phyloP scores from a whole-genome alignment of 92 coral and sea anemone genomes.

The Epizoanthus fatuus region DNA sequence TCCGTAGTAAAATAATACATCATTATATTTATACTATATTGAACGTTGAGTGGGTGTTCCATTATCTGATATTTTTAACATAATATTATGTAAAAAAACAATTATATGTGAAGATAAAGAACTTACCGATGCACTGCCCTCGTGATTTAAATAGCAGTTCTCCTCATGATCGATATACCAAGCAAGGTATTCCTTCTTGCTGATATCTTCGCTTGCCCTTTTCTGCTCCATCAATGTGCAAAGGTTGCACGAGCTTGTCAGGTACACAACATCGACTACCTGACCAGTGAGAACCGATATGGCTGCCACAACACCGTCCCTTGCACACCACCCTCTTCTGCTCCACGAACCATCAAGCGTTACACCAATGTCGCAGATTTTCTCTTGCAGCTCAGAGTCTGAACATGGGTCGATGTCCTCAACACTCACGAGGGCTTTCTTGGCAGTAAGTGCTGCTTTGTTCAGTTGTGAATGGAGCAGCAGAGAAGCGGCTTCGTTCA shows the following conservation, averaged over 20 bases:
- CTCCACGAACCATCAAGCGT: conserved; percentile 48
- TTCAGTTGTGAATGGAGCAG: conserved; percentile 16
- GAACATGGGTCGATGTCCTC: conserved; percentile 25
- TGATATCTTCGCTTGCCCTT: conserved; percentile 22
- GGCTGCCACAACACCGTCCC: too few species aligned
- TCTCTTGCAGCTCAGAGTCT: conserved; percentile 6
- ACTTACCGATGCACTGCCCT: conserved; percentile 58
- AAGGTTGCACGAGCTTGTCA: too few species aligned
- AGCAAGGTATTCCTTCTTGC: conserved; percentile 38
- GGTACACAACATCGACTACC: too few species aligned
- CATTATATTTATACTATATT: too few species aligned
- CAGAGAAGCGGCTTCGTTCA: conserved; percentile 12
- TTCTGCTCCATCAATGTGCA: too few species aligned
- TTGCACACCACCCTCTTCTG: conserved; percentile 41
- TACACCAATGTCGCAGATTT: conserved; percentile 43
- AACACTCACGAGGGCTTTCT: conserved; percentile 22
- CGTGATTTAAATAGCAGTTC: conserved; percentile 54
- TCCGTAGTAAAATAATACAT: too few species aligned
- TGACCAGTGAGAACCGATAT: too few species aligned
- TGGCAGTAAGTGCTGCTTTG: conserved; percentile 20
- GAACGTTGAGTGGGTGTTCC: too few species aligned
- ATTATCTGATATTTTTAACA: too few species aligned
- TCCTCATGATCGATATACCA: conserved; percentile 44
- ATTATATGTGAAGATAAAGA: too few species aligned
- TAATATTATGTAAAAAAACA: too few species aligned